Evolutionary conservation across 30 jellyfish, hydroid and myxozoan species (phyloP), one percentile per base, ranked within the genome.

Genomic region (Turritopsis rubra): DNA sequence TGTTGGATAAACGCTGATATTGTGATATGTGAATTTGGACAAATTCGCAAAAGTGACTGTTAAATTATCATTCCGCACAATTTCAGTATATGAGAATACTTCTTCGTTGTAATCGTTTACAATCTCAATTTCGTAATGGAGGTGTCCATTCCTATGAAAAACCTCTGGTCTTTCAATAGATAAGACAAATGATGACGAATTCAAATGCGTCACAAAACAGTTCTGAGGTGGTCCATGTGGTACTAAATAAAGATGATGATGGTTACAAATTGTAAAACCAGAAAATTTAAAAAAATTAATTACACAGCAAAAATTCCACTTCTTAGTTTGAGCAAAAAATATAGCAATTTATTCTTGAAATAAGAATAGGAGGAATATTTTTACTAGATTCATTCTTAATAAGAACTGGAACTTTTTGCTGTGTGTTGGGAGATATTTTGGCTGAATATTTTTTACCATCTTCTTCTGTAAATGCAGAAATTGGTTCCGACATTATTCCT

Each of bases 11-110:
- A 68, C 30, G 16, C 23, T n/a, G 77, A 68, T 68, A 27, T 68
- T 68, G 30, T 68, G 77, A 68, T 68, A 68, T 27, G 30, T 68
- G 30, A 68, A 68, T 27, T 68, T 68, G 30, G 77, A n/a, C 19
- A 68, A 68, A 27, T 68, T 68, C 19, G 77, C 28, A 68, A 68
- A 68, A 23, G 19, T 27, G 9, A 27, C 30, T 7, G 16, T 19
- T 7, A 27, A n/a, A 1, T 7, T 68, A 16, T 19, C 77, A n/a
- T 27, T 22, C 9, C 8, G 0, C 77, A 0, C 31, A n/a, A 9
- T 27, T n/a, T n/a, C 31, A n/a, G 77, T 68, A 27, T 22, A 22
- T 7, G 77, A 7, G 21, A 68, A n/a, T 68, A n/a, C 77, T 1
- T 68, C 77, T 9, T 27, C 77, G 19, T 41, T 41, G 13, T 41